Evolutionary conservation across 2,797 vertebrate species (phyloP).

Genomic region (Fratercula arctica): DNA sequence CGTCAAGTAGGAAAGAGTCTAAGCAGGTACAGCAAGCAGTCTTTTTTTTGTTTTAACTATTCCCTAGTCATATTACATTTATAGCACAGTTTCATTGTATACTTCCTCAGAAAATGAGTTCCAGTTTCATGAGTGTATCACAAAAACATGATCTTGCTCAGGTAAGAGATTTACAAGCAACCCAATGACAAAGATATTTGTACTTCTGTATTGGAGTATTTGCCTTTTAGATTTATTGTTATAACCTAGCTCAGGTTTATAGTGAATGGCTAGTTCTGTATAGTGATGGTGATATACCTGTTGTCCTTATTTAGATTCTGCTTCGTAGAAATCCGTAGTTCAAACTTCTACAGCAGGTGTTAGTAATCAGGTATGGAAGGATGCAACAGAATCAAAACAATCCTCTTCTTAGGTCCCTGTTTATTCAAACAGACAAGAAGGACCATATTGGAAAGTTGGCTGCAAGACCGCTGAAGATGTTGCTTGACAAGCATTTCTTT

Average conservation of each 20-base stretch:
- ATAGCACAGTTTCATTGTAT: background rate
- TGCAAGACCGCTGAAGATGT: background rate
- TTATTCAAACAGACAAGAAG: background rate
- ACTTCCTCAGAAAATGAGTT: background rate
- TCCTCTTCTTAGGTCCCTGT: background rate
- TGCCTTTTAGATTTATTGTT: background rate
- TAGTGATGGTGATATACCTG: background rate
- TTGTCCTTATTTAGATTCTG: background rate
- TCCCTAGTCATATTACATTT: background rate
- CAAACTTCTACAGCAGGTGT: slow-evolving; percentile 2
- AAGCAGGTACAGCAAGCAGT: background rate
- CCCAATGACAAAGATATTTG: background rate
- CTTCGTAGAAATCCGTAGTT: background rate
- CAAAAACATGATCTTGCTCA: background rate
- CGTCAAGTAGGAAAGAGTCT: background rate
- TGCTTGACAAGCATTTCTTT: background rate
- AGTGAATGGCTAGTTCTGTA: background rate
- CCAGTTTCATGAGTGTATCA: background rate
- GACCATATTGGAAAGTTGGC: slow-evolving; percentile 13
- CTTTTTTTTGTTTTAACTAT: background rate
- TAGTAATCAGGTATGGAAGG: background rate
- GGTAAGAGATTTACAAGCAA: background rate
- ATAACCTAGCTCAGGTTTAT: background rate
- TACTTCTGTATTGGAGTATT: background rate
- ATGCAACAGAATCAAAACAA: slow-evolving; percentile 14